Evolutionary conservation across 2,888 invertebrate genomes (phyloP).

Genomic region (Aproaerema taeniolella): DNA sequence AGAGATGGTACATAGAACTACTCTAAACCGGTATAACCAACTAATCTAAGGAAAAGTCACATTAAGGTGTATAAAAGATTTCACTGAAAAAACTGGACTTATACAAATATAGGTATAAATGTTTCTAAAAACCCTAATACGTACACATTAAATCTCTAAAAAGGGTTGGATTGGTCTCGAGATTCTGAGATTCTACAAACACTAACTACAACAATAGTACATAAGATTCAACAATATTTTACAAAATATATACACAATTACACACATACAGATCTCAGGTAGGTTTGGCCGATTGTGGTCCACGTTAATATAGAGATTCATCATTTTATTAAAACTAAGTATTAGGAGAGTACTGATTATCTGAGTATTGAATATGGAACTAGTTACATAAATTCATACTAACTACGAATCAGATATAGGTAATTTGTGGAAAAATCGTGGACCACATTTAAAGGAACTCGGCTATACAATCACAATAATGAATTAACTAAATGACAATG

Average conservation of each 20-base stretch:
- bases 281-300: conserved; percentile 8
- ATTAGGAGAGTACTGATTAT: too few species aligned
- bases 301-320: too few species aligned
- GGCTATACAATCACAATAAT: too few species aligned
- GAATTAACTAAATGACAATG: too few species aligned
- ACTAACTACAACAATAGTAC: conserved; percentile 48
- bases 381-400: too few species aligned
- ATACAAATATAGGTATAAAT: conserved; percentile 62
- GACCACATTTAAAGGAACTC: conserved; percentile 7
- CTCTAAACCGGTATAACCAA: conserved; percentile 45
- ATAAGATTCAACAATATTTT: conserved; percentile 61
- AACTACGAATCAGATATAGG: too few species aligned
- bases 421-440: too few species aligned
- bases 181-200: conserved; percentile 62
- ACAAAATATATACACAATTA: conserved; percentile 54
- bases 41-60: conserved; percentile 62
- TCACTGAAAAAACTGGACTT: conserved; percentile 59
- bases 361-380: too few species aligned
- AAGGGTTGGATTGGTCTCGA: conserved; percentile 71
- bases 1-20: conserved; percentile 38
- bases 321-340: too few species aligned
- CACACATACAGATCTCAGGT: conserved; percentile 6
- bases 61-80: conserved; percentile 65
- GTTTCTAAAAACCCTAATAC: conserved; percentile 65
- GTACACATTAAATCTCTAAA: conserved; percentile 60